Evolutionary conservation across 2,113 vertebrate species (phyloP).

Genomic region (Capricornis sumatraensis): DNA sequence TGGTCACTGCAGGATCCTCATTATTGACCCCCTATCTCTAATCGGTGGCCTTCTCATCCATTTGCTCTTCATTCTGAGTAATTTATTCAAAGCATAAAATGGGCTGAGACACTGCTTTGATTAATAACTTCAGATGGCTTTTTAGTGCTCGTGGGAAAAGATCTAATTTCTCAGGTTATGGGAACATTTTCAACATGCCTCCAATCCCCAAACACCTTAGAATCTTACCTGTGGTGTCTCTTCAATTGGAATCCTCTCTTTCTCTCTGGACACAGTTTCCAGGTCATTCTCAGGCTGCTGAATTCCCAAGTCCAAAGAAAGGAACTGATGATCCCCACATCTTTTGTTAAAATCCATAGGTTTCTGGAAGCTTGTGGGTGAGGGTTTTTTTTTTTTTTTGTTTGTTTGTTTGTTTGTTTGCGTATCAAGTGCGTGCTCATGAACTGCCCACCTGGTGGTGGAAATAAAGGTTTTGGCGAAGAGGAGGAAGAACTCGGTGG

Average conservation of each 20-base stretch:
- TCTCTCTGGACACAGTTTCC: not conserved
- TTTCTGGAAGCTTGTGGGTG: not conserved
- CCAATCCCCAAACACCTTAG: not conserved
- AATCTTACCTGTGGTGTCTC: not conserved
- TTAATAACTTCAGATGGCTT: not conserved
- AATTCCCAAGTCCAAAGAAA: not conserved
- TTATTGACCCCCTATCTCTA: not conserved
- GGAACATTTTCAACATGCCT: not conserved
- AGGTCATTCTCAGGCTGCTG: not conserved
- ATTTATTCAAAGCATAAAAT: not conserved
- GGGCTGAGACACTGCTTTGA: not conserved
- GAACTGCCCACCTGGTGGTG: not conserved
- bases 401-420: not conserved
- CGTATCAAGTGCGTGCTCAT: not conserved
- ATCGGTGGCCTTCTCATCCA: not conserved
- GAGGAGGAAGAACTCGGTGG: not conserved
- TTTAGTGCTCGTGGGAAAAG: accelerated
- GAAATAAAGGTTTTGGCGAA: not conserved
- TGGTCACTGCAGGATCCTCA: not conserved
- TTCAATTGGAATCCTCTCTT: not conserved
- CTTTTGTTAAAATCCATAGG: not conserved
- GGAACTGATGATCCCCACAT: not conserved
- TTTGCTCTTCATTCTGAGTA: not conserved
- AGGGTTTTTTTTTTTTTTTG: not conserved
- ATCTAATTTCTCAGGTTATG: not conserved